Evolutionary conservation across 2,888 invertebrate species (phyloP), one percentile per base, ranked within the genome.

Genomic region (Dasysyrphus albostriatus): DNA sequence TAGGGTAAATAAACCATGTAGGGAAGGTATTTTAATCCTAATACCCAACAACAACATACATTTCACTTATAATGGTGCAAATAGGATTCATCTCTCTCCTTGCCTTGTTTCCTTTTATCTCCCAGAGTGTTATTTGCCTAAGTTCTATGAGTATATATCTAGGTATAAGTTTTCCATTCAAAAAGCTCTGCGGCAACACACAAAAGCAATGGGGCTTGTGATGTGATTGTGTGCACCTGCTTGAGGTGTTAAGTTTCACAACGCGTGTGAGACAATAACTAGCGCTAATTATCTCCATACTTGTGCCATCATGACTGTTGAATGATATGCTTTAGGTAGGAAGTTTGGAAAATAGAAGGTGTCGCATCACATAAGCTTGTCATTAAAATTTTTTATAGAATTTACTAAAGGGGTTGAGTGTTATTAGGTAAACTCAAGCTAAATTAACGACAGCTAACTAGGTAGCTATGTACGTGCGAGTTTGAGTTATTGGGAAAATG

Each of bases 181-280:
- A 6, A 39, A 29, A 14, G n/a, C 67, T 34, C 34, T 49, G 16
- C 19, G 29, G n/a, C 3, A 56, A 12, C 44, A 56, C 54, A 73
- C 63, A 69, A 65, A 65, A 10, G 58, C 58, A 74, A 74, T 80
- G 74, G 39, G 49, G 79, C 74, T 80, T 80, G 79, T 80, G 74
- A 73, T 49, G 74, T 67, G 58, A 73, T 80, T 80, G 37, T 39
- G 58, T 58, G 79, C 74, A 80, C 67, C 65, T 73, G 79, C 65
- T 58, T 67, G 74, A 29, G 74, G 79, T 73, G 67, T 74, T 74
- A 67, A 59, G 74, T 80, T 67, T 67, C 73, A 29, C 47, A 79
- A 58, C 58, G 73, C 73, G 58, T 65, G 73, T 47, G 56, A 47
- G 29, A 24, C 44, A 39, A 70, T 70, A 78, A 78, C 51, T 78